Evolutionary conservation across 2,113 vertebrate species (phyloP).

Genomic region (Xiphophorus hellerii): DNA sequence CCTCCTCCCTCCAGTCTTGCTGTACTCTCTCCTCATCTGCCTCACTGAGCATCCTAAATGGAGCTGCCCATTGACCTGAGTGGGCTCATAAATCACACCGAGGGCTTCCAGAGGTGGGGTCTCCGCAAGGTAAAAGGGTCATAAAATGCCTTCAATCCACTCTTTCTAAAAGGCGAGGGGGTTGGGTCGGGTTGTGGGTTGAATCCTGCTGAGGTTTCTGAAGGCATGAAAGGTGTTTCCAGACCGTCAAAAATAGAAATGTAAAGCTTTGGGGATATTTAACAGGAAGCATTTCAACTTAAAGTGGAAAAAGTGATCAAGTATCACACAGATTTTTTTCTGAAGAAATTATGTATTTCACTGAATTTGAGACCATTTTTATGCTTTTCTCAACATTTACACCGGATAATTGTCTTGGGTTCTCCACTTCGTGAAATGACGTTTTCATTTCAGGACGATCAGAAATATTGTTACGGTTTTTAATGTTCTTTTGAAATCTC

Average conservation of each 20-base stretch:
- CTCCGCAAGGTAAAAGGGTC: constrained; percentile 55
- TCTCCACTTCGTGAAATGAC: too few relatives aligned
- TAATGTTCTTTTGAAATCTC: too few relatives aligned
- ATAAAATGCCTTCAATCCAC: constrained; percentile 15
- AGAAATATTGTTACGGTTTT: too few relatives aligned
- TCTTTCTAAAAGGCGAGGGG: neutral
- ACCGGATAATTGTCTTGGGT: too few relatives aligned
- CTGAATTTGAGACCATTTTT: too few relatives aligned
- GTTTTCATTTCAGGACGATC: too few relatives aligned
- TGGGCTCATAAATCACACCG: constrained; percentile 49
- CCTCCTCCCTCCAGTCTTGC: constrained; percentile 41
- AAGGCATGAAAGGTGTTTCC: neutral
- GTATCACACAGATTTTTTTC: too few relatives aligned
- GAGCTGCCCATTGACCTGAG: constrained; percentile 64
- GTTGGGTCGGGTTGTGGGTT: neutral
- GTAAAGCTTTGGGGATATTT: neutral
- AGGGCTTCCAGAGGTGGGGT: constrained; percentile 56
- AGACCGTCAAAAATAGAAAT: neutral
- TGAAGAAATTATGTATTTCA: too few relatives aligned
- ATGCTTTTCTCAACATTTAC: too few relatives aligned
- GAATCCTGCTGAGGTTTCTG: neutral
- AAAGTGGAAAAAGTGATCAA: too few relatives aligned
- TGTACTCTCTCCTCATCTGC: constrained; percentile 48
- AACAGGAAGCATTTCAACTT: neutral
- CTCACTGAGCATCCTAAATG: constrained; percentile 58